Base-by-base conservation (phyloP, 2,888 invertebrate genomes). In the Drosophila kanekoi region DNA sequence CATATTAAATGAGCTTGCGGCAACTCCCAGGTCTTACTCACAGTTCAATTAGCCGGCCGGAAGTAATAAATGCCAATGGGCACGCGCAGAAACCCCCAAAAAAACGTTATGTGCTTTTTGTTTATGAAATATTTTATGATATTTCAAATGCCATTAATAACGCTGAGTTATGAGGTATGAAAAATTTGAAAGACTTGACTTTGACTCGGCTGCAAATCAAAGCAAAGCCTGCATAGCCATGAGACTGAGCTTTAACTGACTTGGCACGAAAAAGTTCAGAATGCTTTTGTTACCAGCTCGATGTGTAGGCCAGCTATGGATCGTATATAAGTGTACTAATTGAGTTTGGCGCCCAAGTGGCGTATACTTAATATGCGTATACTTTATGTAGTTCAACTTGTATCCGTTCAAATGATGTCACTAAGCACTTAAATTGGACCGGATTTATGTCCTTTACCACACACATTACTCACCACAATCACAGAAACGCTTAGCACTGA, bases 381-480 rank as follows among this genome's bases (percentile, higher is more conserved):
- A 40, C 57, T 20, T 16, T 13, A 41, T 41, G 2, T 52, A n/a
- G 16, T 33, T n/a, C 2, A 52, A 33, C 16, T 32, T 49, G 14
- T 40, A 23, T 32, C 20, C 32, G 49, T 44, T 51, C 32, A 38
- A 33, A 38, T 59, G 23, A 5, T 43, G 0, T 10, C 63, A 79
- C 72, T 64, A n/a, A 18, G 40, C 60, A 47, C 47, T n/a, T 37
- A 44, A 59, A 37, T 35, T 8, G 20, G 35, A 11, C 61, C 35
- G 16, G 4, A 4, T 35, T 49, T 35, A 20, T 5, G 33, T 74
- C 48, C 61, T 74, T 51, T 63, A 28, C 2, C 8, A 16, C 20
- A 9, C 52, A 70, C 49, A n/a, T 47, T 89, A 91, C 90, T 91
- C 82, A 91, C 91, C 91, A 87, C 89, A 67, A 89, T 65, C 72